Percentiles rank a stretch among this genome's conserved stretches.
Evolutionary conservation across 1,140 invertebrate species (phyloP).

Genomic region (Ostrea denselamellosa): DNA sequence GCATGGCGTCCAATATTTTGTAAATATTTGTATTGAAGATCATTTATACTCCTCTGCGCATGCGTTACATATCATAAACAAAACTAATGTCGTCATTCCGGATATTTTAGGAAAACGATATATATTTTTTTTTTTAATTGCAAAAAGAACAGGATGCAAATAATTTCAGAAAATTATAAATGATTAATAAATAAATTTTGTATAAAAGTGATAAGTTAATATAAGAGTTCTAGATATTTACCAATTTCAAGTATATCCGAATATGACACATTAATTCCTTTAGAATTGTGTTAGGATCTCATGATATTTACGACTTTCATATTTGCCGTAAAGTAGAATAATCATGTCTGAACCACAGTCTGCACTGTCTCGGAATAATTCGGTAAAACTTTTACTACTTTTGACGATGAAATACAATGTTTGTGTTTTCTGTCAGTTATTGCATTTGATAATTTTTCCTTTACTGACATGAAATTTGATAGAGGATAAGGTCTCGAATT

Average conservation of each 20-base stretch:
- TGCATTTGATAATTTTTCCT: neutral
- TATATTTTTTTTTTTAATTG: too few relatives aligned
- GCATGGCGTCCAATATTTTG: conserved; percentile 32
- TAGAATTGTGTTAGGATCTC: conserved; percentile 38
- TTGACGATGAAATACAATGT: too few relatives aligned
- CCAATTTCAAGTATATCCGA: neutral
- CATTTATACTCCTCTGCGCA: neutral
- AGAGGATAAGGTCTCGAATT: neutral
- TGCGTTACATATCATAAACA: neutral
- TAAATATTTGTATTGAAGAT: conserved; percentile 23
- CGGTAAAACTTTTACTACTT: neutral
- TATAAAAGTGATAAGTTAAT: too few relatives aligned
- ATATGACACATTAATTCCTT: neutral
- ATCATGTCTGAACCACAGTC: neutral
- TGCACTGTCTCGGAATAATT: neutral
- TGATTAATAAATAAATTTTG: too few relatives aligned
- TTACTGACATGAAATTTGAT: neutral
- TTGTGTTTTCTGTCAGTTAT: neutral
- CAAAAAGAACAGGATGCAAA: too few relatives aligned
- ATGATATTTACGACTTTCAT: conserved; percentile 43
- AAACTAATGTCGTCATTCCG: neutral
- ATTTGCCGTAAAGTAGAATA: conserved; percentile 30
- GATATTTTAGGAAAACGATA: neutral
- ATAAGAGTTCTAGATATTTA: too few relatives aligned
- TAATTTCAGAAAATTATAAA: too few relatives aligned